Conservation (phyloP, 2,797 vertebrate genomes). For the Gorsachius magnificus region DNA sequence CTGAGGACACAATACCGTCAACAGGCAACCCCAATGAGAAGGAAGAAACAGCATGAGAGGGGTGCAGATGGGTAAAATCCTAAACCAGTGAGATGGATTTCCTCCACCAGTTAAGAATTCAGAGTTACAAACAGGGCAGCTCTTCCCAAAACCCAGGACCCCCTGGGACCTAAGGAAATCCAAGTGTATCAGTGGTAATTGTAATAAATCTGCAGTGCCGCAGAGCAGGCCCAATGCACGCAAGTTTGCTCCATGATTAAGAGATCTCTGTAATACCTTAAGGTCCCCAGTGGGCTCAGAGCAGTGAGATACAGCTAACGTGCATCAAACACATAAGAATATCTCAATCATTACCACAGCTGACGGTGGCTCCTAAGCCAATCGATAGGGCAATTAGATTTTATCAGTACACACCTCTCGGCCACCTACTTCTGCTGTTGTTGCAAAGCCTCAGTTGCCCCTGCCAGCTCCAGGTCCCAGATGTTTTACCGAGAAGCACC, state of each 20-base stretch:
- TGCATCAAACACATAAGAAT: conserved; percentile 37
- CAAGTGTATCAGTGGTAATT: background rate
- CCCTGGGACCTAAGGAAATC: background rate
- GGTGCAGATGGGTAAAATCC: background rate
- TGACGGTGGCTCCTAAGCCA: conserved; percentile 46
- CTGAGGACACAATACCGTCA: background rate
- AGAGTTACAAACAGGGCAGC: background rate
- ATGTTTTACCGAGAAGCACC: background rate
- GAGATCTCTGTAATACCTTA: conserved; percentile 39
- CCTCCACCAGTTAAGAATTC: background rate
- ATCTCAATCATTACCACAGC: conserved; percentile 72
- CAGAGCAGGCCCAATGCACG: background rate
- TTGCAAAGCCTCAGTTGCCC: background rate
- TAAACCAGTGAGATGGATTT: background rate
- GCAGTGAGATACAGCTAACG: background rate
- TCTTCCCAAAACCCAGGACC: background rate
- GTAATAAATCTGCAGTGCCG: background rate
- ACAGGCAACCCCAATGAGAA: background rate
- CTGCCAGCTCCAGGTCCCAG: background rate
- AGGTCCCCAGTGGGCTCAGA: background rate
- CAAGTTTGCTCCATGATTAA: background rate
- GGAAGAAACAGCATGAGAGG: background rate
- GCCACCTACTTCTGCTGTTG: conserved; percentile 23
- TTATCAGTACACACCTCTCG: conserved; percentile 66
- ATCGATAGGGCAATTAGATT: conserved; percentile 82